These are phyloP conservation scores for Nanorana parkeri DNA, from an alignment of 2,113 vertebrate species.

Conservation along the genomic window DNA sequence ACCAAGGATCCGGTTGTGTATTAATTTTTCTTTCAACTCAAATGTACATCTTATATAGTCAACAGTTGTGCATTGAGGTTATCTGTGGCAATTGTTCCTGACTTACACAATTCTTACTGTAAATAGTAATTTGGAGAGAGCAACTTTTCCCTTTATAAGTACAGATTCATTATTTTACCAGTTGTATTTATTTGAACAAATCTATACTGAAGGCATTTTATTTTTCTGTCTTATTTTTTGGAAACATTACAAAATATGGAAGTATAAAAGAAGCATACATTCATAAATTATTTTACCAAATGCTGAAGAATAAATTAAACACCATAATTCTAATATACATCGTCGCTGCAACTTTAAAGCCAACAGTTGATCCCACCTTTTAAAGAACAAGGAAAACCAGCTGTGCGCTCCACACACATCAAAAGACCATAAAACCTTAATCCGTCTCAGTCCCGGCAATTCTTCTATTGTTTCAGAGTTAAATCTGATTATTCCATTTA, in stretches of 20 bases:
- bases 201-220: no score
- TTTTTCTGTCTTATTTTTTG: no score
- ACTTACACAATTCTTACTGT: no score
- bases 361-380: conserved; percentile 39
- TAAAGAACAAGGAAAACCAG: conserved; percentile 48
- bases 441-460: conserved; percentile 46
- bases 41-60: no score
- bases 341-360: conserved; percentile 35
- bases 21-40: no score
- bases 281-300: conserved; percentile 14
- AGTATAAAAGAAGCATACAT: background rate
- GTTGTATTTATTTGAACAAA: no score
- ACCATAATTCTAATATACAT: background rate
- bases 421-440: conserved; percentile 56
- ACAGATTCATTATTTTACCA: no score
- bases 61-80: no score
- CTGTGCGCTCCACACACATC: conserved; percentile 49
- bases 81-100: no score
- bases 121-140: no score
- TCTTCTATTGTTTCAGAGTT: conserved; percentile 54
- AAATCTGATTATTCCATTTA: conserved; percentile 53
- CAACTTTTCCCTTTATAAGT: no score
- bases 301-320: background rate
- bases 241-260: background rate
- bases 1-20: no score